Evolutionary conservation across 2,797 vertebrate species (phyloP).

Genomic region (Pseudomugil gertrudae): DNA sequence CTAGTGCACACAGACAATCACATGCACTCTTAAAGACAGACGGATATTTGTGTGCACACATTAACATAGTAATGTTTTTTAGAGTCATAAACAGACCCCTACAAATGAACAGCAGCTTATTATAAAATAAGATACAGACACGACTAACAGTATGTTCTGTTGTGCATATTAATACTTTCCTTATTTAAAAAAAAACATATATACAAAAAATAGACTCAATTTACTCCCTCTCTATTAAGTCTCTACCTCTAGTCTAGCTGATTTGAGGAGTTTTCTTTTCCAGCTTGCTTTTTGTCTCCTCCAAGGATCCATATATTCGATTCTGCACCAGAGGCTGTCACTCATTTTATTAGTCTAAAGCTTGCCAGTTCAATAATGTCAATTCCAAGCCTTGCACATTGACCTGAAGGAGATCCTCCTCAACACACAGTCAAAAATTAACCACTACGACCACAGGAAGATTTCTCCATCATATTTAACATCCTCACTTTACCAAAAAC

Average conservation of each 20-base stretch:
- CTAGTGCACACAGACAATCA: constrained; percentile 35
- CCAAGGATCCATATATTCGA: constrained; percentile 81
- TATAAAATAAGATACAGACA: constrained; percentile 5
- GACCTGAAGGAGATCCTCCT: constrained; percentile 75
- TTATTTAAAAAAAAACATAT: neutral
- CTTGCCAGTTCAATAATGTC: constrained; percentile 79
- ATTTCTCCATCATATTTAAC: constrained; percentile 22
- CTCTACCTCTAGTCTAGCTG: constrained; percentile 50
- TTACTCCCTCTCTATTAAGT: constrained; percentile 57
- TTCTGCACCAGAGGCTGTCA: constrained; percentile 78
- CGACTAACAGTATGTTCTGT: neutral
- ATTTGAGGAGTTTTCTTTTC: constrained; percentile 64
- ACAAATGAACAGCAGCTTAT: constrained; percentile 23
- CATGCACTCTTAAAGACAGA: constrained; percentile 23
- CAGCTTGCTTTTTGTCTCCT: constrained; percentile 52
- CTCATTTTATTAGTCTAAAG: constrained; percentile 83
- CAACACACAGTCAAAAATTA: constrained; percentile 58
- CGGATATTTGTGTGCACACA: constrained; percentile 7
- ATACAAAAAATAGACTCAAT: constrained; percentile 52
- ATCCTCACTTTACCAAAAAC: neutral
- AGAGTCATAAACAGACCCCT: constrained; percentile 19
- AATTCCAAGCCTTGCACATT: constrained; percentile 74
- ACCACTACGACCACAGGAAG: constrained; percentile 45
- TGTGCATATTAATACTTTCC: neutral
- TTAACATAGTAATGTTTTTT: constrained; percentile 22